Evolutionary conservation across 2,888 invertebrate genomes (phyloP), one percentile per base, ranked within the genome.

Genomic region (Amblyjoppa fuscipennis): DNA sequence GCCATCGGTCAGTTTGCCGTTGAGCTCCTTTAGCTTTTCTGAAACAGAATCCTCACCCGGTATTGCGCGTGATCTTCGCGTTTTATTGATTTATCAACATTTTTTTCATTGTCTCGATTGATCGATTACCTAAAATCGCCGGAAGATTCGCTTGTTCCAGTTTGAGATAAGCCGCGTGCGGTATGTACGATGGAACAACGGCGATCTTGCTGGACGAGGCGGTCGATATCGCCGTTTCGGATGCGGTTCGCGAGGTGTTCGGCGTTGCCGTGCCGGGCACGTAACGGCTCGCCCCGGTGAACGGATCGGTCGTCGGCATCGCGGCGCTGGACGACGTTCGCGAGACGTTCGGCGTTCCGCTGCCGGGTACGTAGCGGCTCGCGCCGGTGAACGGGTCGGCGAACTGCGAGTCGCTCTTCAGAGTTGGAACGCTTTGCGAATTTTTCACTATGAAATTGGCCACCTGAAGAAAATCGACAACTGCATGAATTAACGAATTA

Each of bases 381-480:
- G 95, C 94, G 85, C 97, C 97, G 7, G 96, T 97, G 92, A 97
- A 96, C 3, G 97, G 97, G 95, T 97, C 97, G 51, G 95, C 92
- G 89, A 95, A 93, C 86, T 81, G 94, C 85, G 90, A 83, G 80
- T 87, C 87, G 25, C 88, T 83, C 76, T 89, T 91, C 51, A 91
- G 87, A 88, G 87, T 87, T 86, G 90, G 91, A 34, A 87, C 89
- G 73, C 85, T 87, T 74, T 90, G 89, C 34, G 98, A 96, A 93
- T 99, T 99, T 87, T 96, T 97, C 2, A 98, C 95, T 84, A 99
- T 98, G 93, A 99, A 99, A 94, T 98, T 98, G 6, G 98, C 98
- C 31, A 99, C 97, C 95, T 96, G 94, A 68, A 28, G 94, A 66
- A 28, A 68, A 56, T 59, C n/a, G 61, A 5, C 20, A 45, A 68